Evolutionary conservation across 2,888 invertebrate genomes (phyloP), one percentile per base, ranked within the genome.

Genomic region (Cantharis flavilabris): DNA sequence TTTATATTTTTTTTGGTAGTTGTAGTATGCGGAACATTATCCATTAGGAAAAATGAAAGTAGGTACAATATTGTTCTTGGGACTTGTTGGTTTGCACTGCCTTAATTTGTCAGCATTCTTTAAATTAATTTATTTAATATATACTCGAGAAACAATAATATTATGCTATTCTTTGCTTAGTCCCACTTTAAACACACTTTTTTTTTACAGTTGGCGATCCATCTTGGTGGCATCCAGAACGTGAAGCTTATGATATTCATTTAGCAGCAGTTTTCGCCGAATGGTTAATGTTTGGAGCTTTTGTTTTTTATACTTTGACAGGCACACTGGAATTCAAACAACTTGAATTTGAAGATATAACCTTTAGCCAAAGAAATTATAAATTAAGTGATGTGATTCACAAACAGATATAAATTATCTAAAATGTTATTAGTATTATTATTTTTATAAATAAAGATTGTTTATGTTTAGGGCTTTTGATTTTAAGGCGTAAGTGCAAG

Each of bases 271-370:
- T 70, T 9, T 65, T 75, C 16, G 13, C 75, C 3, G 77, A 77
- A 70, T 77, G 77, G 77, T 11, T 64, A 14, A 71, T 77, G 65
- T 26, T 30, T 5, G 7, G 71, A 0, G 18, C 28, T 9, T 67
- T 77, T 13, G 11, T 70, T 0, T 9, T 62, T 28, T 77, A 72
- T 20, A 64, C 72, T 3, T 62, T 72, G 18, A 72, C 72, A 13
- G 62, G 14, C 11, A 63, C 77, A 64, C 70, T 62, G 28, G 77
- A 77, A 28, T 77, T 75, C 28, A 77, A 75, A 65, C 30, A 28
- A 10, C 49, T 77, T 63, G 30, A 70, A 20, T 77, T 69, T 62
- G 70, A 70, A 69, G 73, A 69, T 33, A 74, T 77, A n/a, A 20
- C 30, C 23, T 73, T 76, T 67, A 67, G 13, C 26, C 18, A 18